phyloP scores from a whole-genome alignment of 2,888 invertebrate genomes.

The Octodonta nipae region DNA sequence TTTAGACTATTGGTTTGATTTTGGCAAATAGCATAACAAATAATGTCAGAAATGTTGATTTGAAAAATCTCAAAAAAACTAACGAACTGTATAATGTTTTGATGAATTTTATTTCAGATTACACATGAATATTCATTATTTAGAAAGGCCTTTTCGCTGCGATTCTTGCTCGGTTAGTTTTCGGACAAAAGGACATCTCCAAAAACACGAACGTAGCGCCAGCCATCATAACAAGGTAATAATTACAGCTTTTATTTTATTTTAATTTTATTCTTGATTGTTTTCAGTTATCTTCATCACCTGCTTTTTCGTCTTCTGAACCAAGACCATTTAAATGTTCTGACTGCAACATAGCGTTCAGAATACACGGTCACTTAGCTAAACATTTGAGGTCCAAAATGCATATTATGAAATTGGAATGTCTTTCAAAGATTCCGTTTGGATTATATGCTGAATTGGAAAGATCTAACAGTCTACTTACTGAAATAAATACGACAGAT shows the following conservation, averaged over 20 bases:
- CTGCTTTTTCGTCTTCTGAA: slow-evolving; percentile 71
- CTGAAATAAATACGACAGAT: slow-evolving; percentile 91
- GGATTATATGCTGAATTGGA: slow-evolving; percentile 91
- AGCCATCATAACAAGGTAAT: slow-evolving; percentile 80
- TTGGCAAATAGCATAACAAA: no score
- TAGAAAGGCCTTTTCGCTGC: slow-evolving; percentile 84
- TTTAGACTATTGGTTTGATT: no score
- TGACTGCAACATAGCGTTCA: slow-evolving; percentile 90
- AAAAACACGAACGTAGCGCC: slow-evolving; percentile 85
- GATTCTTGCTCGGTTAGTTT: slow-evolving; percentile 86
- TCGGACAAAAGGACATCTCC: slow-evolving; percentile 76
- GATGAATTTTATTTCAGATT: slow-evolving; percentile 35
- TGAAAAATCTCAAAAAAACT: no score
- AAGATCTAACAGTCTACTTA: slow-evolving; percentile 74
- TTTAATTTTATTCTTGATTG: slow-evolving; percentile 2
- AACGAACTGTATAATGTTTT: neutral
- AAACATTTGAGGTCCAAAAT: slow-evolving; percentile 93
- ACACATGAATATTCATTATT: slow-evolving; percentile 90
- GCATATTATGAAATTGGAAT: slow-evolving; percentile 89
- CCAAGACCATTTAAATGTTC: slow-evolving; percentile 92
- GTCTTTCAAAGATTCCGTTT: slow-evolving; percentile 81
- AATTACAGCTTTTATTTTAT: no score
- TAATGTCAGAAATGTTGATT: no score
- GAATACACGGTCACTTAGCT: slow-evolving; percentile 91
- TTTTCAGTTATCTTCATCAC: slow-evolving; percentile 33